Evolutionary conservation across 1,140 invertebrate species (phyloP).

Genomic region (Mycetomoellerius zeteki): DNA sequence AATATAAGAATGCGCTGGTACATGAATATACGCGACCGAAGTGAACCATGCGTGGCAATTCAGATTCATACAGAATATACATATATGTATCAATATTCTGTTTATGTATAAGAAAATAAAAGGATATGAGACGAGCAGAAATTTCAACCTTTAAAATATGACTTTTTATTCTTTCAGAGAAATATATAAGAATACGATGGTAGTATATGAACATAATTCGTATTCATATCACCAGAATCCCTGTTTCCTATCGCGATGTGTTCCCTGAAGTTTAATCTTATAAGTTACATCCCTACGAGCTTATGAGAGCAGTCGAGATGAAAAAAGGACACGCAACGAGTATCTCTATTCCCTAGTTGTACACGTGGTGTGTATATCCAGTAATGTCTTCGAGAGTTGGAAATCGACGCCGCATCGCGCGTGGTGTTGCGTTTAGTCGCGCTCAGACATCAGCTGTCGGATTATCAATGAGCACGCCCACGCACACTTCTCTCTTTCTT

Average conservation of each 20-base stretch:
- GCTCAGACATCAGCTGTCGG: constrained; percentile 65
- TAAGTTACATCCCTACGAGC: neutral
- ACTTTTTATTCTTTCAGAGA: neutral
- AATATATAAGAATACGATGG: neutral
- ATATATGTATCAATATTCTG: neutral
- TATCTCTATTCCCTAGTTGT: constrained; percentile 1
- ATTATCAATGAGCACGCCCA: constrained; percentile 82
- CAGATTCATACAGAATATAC: constrained; percentile 11
- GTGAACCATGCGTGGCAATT: constrained; percentile 47
- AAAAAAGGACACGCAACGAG: neutral
- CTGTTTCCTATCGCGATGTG: neutral
- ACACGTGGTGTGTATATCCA: neutral
- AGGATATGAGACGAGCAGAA: neutral
- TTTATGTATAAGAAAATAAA: neutral
- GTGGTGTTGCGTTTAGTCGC: constrained; percentile 60
- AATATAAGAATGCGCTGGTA: no score
- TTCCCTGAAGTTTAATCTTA: neutral
- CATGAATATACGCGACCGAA: constrained; percentile 30
- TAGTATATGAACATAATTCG: constrained; percentile 6
- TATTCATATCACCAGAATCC: neutral
- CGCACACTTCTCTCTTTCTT: constrained; percentile 53
- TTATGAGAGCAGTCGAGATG: neutral
- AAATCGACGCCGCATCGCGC: constrained; percentile 23
- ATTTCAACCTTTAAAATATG: neutral
- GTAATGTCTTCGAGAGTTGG: constrained; percentile 10